Evolutionary conservation across 2,888 invertebrate species (phyloP), one percentile per base, ranked within the genome.

Genomic region (Rhogogaster chlorosoma): DNA sequence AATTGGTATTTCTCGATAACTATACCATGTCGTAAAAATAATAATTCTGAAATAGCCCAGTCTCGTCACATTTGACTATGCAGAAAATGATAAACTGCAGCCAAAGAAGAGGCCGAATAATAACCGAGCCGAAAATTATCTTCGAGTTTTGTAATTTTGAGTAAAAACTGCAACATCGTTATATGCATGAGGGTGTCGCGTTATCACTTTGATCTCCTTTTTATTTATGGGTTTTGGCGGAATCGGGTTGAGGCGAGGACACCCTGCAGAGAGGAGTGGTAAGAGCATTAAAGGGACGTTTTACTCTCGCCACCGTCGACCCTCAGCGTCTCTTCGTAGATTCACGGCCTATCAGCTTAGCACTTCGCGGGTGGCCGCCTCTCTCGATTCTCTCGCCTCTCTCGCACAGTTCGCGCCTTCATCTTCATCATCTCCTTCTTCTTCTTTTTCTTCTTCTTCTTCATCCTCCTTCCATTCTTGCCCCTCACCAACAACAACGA

Each of bases 241-340:
- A 49, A 78, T 78, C 78, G 36, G 45, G 78, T 57, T 78, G 78
- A 78, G 87, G 18, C 77, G 49, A 86, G 87, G 85, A 86, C 86
- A 84, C 87, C 84, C 87, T 87, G 88, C 89, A 89, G 88, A 88
- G 89, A 88, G 89, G 89, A 90, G 89, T 91, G 90, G 89, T 93
- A 93, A 93, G 93, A 92, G 93, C 91, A 92, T 93, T 93, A 92
- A 91, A 91, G 92, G 90, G 91, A 92, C 92, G 92, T 92, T 92
- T 92, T 92, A 91, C 91, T 89, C 88, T 89, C 90, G 90, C 91
- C 91, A 91, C 91, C 92, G 90, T 18, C 57, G 36, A 36, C 32
- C 82, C 67, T 45, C 82, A 83, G 67, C 82, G 67, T 87, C 90
- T 88, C 89, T 89, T 91, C 90, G 89, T 90, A 91, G 91, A 92